phyloP scores from a whole-genome alignment of 2,113 vertebrate species.

The Numenius arquata region DNA sequence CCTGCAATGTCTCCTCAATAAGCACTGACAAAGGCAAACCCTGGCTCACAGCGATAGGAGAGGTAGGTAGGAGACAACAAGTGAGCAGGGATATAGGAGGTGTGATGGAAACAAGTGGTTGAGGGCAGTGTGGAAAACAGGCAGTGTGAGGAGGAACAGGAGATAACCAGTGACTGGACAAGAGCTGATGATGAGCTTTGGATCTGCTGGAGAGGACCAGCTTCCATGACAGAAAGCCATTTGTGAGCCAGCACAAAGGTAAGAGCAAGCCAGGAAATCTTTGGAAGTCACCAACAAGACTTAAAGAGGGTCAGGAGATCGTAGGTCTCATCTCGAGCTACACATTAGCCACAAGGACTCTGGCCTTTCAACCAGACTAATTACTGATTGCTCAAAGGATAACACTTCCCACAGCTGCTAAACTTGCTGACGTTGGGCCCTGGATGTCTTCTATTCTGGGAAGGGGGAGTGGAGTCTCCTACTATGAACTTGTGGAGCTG shows the following conservation, averaged over 20 bases:
- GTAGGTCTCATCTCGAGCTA: not conserved
- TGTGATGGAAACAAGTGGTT: not conserved
- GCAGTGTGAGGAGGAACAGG: not conserved
- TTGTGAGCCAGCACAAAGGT: not conserved
- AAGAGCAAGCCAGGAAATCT: not conserved
- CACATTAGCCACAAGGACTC: conserved; percentile 53
- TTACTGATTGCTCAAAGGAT: conserved; percentile 54
- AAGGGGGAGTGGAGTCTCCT: conserved; percentile 68
- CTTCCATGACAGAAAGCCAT: not conserved
- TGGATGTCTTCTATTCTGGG: conserved; percentile 67
- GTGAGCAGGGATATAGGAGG: rapidly evolving
- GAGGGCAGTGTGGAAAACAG: not conserved
- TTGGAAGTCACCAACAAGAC: not conserved
- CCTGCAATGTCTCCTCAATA: not conserved
- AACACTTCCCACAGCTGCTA: conserved; percentile 57
- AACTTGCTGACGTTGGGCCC: conserved; percentile 56
- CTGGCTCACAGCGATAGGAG: not conserved
- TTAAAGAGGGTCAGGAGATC: not conserved
- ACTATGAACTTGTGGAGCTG: conserved; percentile 67
- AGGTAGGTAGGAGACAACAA: no score
- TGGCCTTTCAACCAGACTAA: conserved; percentile 51
- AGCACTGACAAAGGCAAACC: not conserved
- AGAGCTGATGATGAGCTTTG: not conserved
- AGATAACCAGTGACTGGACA: not conserved
- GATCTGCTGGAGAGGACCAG: not conserved